These are phyloP conservation scores for Eriocheir sinensis DNA, from an alignment of 1,140 invertebrate genomes.

Conservation along the genomic window DNA sequence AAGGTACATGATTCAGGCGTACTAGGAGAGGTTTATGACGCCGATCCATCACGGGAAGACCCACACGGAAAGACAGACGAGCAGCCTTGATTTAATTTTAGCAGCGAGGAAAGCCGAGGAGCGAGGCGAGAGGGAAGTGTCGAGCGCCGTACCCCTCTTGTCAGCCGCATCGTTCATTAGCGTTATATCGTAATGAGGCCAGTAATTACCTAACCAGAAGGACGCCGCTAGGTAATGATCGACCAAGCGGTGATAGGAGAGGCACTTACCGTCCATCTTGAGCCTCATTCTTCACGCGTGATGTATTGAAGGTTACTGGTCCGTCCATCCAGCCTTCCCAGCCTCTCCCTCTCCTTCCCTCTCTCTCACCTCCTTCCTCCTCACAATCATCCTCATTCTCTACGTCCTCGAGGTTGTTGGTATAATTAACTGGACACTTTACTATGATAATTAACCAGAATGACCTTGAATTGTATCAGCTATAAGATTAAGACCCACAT, in stretches of 20 bases:
- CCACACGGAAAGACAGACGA: no score
- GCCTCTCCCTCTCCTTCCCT: neutral
- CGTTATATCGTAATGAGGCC: neutral
- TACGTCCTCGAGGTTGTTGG: no score
- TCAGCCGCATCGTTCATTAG: neutral
- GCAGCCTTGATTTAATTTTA: no score
- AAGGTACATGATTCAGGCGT: no score
- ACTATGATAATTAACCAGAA: neutral
- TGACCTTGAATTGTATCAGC: neutral
- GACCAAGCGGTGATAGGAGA: neutral
- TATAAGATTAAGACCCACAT: no score
- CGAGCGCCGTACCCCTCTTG: neutral
- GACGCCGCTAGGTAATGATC: neutral
- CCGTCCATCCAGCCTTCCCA: neutral
- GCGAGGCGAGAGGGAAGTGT: neutral
- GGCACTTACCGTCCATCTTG: neutral
- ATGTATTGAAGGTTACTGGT: no score
- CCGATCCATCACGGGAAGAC: no score
- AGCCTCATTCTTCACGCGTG: neutral
- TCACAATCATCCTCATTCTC: no score
- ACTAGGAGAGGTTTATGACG: no score
- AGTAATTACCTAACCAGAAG: neutral
- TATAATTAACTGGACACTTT: neutral
- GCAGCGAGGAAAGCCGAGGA: no score
- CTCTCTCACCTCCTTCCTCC: no score